Evolutionary conservation across 92 coral and sea anemone species (phyloP), one percentile per base, ranked within the genome.

Genomic region (Zoanthus solanderi): DNA sequence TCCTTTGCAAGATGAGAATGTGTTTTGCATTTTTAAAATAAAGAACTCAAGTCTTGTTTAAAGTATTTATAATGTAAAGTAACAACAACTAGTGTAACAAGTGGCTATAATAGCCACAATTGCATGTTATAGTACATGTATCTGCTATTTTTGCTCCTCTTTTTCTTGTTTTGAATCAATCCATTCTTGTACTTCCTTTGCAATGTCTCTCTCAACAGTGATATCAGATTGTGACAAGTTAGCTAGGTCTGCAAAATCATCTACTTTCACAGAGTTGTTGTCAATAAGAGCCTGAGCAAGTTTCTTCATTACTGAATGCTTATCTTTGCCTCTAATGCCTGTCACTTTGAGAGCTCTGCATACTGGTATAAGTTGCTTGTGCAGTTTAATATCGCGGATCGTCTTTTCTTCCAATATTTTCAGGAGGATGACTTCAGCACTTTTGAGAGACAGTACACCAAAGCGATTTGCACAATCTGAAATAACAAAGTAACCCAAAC

Each of bases 301-400:
- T 69, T 48, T 84, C 54, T 84, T 52, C 44, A 68, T 72, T 45
- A 84, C 88, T 37, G 80, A 72, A 16, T 77, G 79, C 71, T 84
- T 84, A 34, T 77, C 75, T 72, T 84, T 77, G 76, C 88, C 88
- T 78, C 80, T 50, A 45, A 84, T 78, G 60, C 88, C 88, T 72
- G 79, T 30, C 44, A 84, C 88, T 84, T 84, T 72, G 67, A 84
- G 88, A 84, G 76, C 75, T 78, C 88, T 84, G 88, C 88, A 84
- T 28, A 78, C 88, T 72, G 88, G 88, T 61, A 84, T 72, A 72
- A 84, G 75, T 78, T 72, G 69, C 50, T 84, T 37, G 76, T 84
- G 88, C 29, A 74, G 88, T 79, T 85, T 74, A 75, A 85, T 71
- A 85, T 74, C 88, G 66, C 88, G 76, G 78, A 75, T 32, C 67